phyloP scores from a whole-genome alignment of 92 coral and sea anemone genomes.

The Umimayanthus chanpuru region DNA sequence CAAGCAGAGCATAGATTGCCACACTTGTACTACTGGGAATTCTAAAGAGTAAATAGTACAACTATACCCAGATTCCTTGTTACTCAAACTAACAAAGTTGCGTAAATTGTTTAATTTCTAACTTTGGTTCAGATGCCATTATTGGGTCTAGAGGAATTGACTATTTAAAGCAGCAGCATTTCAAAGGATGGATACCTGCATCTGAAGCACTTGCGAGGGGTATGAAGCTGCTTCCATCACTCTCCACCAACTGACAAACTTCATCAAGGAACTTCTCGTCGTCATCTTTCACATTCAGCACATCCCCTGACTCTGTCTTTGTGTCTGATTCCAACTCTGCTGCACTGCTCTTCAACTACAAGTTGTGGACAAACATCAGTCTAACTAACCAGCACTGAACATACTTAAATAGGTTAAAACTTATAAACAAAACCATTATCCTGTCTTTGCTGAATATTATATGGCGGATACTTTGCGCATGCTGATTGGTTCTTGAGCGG shows the following conservation, averaged over 20 bases:
- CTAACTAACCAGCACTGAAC: neutral
- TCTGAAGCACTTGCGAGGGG: neutral
- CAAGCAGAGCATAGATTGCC: too few relatives aligned
- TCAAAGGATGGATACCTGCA: constrained; percentile 12
- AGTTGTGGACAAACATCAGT: constrained; percentile 14
- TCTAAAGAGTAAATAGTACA: too few relatives aligned
- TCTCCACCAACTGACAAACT: constrained; percentile 14
- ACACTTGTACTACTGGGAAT: too few relatives aligned
- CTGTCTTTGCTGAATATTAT: neutral
- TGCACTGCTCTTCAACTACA: constrained; percentile 20
- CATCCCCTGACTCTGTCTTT: neutral
- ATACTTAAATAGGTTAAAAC: neutral
- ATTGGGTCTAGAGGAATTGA: neutral
- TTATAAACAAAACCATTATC: neutral
- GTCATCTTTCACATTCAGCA: neutral
- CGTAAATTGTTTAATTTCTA: neutral
- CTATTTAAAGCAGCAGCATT: neutral
- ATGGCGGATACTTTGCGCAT: too few relatives aligned
- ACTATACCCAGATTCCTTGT: neutral
- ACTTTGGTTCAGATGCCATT: too few relatives aligned
- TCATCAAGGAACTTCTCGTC: constrained; percentile 13
- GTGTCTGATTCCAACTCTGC: constrained; percentile 4
- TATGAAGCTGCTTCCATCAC: constrained; percentile 3
- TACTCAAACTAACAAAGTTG: neutral
- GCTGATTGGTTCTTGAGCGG: too few relatives aligned